phyloP scores from a whole-genome alignment of 2,113 vertebrate genomes.

The Scopus umbretta region DNA sequence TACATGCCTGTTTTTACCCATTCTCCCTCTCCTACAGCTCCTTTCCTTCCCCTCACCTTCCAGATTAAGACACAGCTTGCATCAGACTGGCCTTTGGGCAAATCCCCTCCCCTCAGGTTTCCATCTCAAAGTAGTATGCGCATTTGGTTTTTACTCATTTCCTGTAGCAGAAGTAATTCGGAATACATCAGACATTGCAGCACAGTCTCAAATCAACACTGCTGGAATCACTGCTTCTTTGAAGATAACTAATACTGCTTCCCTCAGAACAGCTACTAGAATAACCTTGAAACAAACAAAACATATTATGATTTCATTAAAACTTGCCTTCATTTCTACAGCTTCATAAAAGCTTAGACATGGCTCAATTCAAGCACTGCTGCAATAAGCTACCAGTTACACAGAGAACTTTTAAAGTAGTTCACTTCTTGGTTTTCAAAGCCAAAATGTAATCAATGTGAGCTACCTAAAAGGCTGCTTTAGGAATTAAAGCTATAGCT shows the following conservation, averaged over 20 bases:
- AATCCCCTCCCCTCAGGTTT: neutral
- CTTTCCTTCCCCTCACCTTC: neutral
- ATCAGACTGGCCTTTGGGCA: neutral
- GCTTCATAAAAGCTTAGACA: neutral
- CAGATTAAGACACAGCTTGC: neutral
- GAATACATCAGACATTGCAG: neutral
- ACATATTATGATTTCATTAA: neutral
- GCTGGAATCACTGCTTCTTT: neutral
- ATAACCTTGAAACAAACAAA: neutral
- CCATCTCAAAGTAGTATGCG: rapidly evolving
- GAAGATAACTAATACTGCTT: neutral
- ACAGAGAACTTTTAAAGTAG: neutral
- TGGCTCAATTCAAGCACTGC: neutral
- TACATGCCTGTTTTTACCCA: neutral
- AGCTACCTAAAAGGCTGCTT: neutral
- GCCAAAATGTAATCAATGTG: neutral
- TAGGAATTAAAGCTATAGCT: neutral
- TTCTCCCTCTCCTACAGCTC: neutral
- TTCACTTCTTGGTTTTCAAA: neutral
- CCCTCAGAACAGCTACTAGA: neutral
- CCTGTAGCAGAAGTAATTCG: neutral
- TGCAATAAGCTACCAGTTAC: neutral
- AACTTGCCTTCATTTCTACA: neutral
- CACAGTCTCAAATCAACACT: too few relatives aligned
- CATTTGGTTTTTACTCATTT: neutral